Evolutionary conservation across 2,888 invertebrate species (phyloP).

Genomic region (Unio delphinus): DNA sequence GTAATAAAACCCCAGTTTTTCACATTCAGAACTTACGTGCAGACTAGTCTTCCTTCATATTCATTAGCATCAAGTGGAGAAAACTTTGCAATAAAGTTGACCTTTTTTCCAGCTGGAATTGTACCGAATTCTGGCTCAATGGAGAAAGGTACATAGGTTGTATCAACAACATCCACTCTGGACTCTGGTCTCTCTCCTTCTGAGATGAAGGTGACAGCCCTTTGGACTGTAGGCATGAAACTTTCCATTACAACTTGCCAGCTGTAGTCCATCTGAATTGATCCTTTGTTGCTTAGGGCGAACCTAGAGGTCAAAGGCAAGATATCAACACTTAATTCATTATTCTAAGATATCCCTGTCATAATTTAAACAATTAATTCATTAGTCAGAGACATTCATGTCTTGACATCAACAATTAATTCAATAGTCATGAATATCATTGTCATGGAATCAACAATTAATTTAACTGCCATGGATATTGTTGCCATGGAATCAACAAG

Average conservation of each 20-base stretch:
- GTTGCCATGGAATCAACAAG: too few species aligned
- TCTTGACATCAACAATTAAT: too few species aligned
- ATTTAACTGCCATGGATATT: too few species aligned
- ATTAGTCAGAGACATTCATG: too few species aligned
- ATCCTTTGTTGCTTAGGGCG: slow-evolving; percentile 63
- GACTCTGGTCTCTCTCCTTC: slow-evolving; percentile 62
- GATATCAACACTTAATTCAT: too few species aligned
- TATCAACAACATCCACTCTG: slow-evolving; percentile 53
- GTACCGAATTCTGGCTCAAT: slow-evolving; percentile 68
- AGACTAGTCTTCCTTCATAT: slow-evolving; percentile 68
- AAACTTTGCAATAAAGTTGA: slow-evolving; percentile 63
- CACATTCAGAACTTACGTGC: slow-evolving; percentile 56
- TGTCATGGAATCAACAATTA: too few species aligned
- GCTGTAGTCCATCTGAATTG: slow-evolving; percentile 65
- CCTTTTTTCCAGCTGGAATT: slow-evolving; percentile 63
- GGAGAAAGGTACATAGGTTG: slow-evolving; percentile 67
- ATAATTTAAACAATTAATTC: too few species aligned
- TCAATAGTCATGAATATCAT: too few species aligned
- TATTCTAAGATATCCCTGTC: too few species aligned
- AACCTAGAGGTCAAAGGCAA: slow-evolving; percentile 44
- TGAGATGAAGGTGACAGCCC: slow-evolving; percentile 64
- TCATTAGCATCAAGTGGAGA: slow-evolving; percentile 69
- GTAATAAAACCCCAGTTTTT: not conserved
- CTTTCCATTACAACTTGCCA: slow-evolving; percentile 70
- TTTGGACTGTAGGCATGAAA: slow-evolving; percentile 54